Evolutionary conservation across 2,888 invertebrate genomes (phyloP), one percentile per base, ranked within the genome.

Genomic region (Ochropleura leucogaster): DNA sequence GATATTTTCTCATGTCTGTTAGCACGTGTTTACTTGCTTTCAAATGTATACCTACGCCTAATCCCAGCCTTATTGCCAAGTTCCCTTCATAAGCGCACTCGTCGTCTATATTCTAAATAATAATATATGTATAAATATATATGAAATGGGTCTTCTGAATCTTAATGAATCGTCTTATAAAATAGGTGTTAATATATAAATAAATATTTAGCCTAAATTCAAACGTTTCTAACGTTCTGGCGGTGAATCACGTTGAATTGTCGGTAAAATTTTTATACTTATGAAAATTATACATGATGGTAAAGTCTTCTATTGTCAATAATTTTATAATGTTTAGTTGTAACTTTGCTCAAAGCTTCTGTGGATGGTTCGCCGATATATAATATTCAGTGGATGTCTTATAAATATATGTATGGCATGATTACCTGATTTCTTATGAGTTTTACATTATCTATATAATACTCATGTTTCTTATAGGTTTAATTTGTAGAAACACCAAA

Each of bases 401-500:
- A 76, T 78, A 80, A 78, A 66, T 70, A 81, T 81, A 84, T 84
- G 83, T 86, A 85, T 86, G 85, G 86, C 85, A 84, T 88, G 82
- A 71, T 74, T 82, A 87, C 81, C 85, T 80, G 73, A 77, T 80
- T 72, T 85, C 84, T 87, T 88, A 88, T 88, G 87, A 90, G 86
- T 90, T 88, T 76, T 83, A 87, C 84, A 74, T 89, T 55, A 85
- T 63, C 47, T 73, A 60, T 91, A 85, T 89, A 94, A 94, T 95
- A 95, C 93, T 94, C 94, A 93, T 92, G 79, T 85, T 84, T 86
- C 82, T 90, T 87, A 88, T 92, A 93, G 89, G 84, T 92, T 93
- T 94, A 92, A 92, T 94, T 94, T 94, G 91, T 95, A 94, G 93
- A 76, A 93, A 94, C 93, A 95, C 94, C 94, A 94, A 94, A 88